Evolutionary conservation across 2,797 vertebrate species (phyloP).

Genomic region (Cynopterus sphinx): DNA sequence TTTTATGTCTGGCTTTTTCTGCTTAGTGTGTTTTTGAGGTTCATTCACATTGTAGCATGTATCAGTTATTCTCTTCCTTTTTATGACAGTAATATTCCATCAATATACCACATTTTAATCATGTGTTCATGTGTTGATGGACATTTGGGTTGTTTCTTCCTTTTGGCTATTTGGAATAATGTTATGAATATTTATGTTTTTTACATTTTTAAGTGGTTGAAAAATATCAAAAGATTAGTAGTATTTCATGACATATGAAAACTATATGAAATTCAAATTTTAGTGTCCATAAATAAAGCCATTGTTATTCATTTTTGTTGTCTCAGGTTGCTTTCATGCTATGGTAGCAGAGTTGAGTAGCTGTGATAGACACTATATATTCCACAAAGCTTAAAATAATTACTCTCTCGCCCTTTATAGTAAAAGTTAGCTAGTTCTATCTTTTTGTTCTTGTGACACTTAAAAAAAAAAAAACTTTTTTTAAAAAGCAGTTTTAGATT

Average conservation of each 20-base stretch:
- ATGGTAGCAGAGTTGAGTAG: background rate
- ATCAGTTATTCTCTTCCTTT: background rate
- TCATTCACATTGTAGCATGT: background rate
- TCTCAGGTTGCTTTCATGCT: background rate
- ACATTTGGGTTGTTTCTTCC: background rate
- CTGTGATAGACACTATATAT: background rate
- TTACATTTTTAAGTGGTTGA: constrained; percentile 16
- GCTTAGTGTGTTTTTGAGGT: background rate
- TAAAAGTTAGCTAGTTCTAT: background rate
- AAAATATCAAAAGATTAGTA: background rate
- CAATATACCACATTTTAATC: background rate
- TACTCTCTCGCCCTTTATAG: background rate
- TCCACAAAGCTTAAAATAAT: background rate
- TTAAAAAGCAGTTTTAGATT: constrained; percentile 9
- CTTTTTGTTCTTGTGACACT: background rate
- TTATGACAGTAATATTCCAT: background rate
- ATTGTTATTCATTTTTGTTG: background rate
- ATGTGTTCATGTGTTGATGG: background rate
- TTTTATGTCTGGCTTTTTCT: background rate
- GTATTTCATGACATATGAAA: background rate
- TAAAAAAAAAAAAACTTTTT: background rate
- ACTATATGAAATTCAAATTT: background rate
- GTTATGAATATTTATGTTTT: background rate
- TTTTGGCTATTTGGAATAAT: background rate
- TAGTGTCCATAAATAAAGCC: background rate